Evolutionary conservation across 2,888 invertebrate genomes (phyloP).

Genomic region (Blastobasis lacticolella): DNA sequence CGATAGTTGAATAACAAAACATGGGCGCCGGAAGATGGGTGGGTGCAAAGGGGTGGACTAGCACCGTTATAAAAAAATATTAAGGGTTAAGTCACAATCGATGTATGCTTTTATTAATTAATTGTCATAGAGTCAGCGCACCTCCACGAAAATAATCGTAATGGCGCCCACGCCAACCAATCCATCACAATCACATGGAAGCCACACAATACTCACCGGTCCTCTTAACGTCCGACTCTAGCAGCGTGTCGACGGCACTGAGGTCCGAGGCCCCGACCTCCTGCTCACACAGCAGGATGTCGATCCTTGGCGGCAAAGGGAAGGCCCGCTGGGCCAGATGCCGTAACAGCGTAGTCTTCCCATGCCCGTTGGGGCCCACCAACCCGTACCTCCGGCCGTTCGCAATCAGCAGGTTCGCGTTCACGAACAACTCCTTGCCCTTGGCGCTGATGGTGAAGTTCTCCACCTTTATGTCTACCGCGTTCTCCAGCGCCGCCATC

Average conservation of each 20-base stretch:
- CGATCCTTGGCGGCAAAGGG: constrained; percentile 96
- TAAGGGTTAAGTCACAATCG: no score
- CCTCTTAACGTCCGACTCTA: constrained; percentile 94
- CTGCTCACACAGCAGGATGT: constrained; percentile 96
- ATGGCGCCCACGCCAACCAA: not conserved
- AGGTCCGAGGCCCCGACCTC: constrained; percentile 97
- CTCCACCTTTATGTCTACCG: constrained; percentile 98
- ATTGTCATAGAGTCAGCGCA: not conserved
- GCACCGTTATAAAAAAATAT: no score
- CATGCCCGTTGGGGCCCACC: constrained; percentile 99
- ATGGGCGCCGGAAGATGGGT: no score
- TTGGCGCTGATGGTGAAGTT: constrained; percentile 98
- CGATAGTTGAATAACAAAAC: no score
- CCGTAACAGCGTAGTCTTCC: constrained; percentile 96
- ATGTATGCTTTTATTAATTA: not conserved
- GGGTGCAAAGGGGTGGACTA: no score
- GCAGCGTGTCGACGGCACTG: constrained; percentile 93
- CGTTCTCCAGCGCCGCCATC: constrained; percentile 89
- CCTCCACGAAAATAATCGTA: not conserved
- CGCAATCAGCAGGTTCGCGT: constrained; percentile 94
- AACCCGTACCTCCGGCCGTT: constrained; percentile 96
- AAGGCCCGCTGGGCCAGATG: constrained; percentile 94
- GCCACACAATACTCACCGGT: constrained; percentile 53
- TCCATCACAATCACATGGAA: not conserved
- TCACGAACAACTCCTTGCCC: constrained; percentile 97